These are phyloP conservation scores for Rhincodon typus DNA, from an alignment of 2,797 vertebrate species.

Conservation along the genomic window DNA sequence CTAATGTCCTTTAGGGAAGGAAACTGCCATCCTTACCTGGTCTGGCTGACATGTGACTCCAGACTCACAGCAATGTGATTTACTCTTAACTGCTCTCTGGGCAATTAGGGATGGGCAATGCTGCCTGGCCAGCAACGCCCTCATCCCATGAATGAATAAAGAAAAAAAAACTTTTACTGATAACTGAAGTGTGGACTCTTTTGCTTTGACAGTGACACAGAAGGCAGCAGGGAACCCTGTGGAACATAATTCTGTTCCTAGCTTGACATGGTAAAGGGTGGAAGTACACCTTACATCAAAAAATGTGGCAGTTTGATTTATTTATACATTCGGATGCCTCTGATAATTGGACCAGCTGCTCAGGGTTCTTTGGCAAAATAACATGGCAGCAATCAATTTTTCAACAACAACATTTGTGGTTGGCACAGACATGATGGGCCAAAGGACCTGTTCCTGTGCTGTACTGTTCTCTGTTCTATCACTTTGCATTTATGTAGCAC, in stretches of 20 bases:
- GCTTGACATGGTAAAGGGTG: not conserved
- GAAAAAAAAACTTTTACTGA: too few relatives aligned
- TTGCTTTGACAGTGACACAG: not conserved
- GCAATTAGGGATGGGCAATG: too few relatives aligned
- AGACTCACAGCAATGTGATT: too few relatives aligned
- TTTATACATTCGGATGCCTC: not conserved
- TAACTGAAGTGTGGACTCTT: not conserved
- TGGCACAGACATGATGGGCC: too few relatives aligned
- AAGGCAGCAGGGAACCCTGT: not conserved
- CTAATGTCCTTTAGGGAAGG: too few relatives aligned
- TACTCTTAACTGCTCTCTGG: too few relatives aligned
- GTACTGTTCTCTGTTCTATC: too few relatives aligned
- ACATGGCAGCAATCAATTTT: not conserved
- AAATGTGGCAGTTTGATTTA: not conserved
- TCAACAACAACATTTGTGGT: not conserved
- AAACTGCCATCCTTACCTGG: too few relatives aligned
- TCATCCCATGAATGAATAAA: too few relatives aligned
- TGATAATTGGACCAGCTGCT: not conserved
- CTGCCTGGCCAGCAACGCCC: too few relatives aligned
- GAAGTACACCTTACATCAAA: not conserved
- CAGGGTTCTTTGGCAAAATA: not conserved
- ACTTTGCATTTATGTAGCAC: not conserved
- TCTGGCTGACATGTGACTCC: too few relatives aligned
- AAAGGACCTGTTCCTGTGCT: too few relatives aligned
- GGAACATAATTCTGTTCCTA: not conserved